Evolutionary conservation across 2,113 vertebrate genomes (phyloP).

Genomic region (Chauna torquata): DNA sequence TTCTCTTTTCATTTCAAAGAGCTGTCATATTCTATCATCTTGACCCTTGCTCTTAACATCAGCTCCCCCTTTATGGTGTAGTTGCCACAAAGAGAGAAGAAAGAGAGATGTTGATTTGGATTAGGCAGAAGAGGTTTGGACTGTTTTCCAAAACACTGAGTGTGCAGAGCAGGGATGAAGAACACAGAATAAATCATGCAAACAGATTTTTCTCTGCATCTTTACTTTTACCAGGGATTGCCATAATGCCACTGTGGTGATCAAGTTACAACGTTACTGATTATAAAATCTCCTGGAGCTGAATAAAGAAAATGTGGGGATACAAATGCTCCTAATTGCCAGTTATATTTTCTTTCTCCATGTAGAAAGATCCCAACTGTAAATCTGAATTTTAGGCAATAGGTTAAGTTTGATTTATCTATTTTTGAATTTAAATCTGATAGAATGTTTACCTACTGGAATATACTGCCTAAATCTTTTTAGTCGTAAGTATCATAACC

Average conservation of each 20-base stretch:
- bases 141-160: neutral
- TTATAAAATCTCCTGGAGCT: neutral
- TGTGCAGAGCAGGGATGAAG: neutral
- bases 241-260: neutral
- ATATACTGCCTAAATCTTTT: neutral
- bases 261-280: neutral
- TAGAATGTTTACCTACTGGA: neutral
- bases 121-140: neutral
- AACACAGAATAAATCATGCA: neutral
- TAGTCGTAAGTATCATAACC: neutral
- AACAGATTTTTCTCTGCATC: neutral
- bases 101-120: neutral
- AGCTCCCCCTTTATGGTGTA: neutral
- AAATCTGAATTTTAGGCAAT: conserved; percentile 5
- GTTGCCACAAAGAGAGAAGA: neutral
- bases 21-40: conserved; percentile 25
- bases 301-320: neutral
- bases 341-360: neutral
- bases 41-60: conserved; percentile 25
- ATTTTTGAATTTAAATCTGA: neutral
- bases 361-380: neutral
- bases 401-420: conserved; percentile 11
- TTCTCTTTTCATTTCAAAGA: conserved; percentile 37
- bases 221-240: neutral
- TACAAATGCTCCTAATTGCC: neutral